Evolutionary conservation across 1,140 invertebrate genomes (phyloP).

Genomic region (Aphidius ervi): DNA sequence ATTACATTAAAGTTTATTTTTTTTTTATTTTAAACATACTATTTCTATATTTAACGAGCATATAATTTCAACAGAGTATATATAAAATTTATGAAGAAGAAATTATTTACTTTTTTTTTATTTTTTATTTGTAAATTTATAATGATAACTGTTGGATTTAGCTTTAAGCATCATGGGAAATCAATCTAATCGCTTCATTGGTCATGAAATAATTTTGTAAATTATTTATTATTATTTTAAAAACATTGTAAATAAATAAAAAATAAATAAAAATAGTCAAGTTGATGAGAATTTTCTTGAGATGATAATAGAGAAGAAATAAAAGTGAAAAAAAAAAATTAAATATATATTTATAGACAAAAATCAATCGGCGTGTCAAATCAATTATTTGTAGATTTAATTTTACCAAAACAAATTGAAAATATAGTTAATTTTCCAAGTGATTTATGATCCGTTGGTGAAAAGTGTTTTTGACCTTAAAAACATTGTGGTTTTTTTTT

Average conservation of each 20-base stretch:
- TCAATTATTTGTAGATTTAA: slow-evolving; percentile 26
- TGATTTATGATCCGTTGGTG: slow-evolving; percentile 37
- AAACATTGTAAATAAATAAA: neutral
- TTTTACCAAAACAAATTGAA: slow-evolving; percentile 36
- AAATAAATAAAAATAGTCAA: too few relatives aligned
- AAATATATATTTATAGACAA: neutral
- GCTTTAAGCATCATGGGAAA: too few relatives aligned
- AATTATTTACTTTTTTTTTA: too few relatives aligned
- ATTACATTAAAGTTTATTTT: too few relatives aligned
- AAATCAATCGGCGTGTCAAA: slow-evolving; percentile 1
- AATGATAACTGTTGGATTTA: neutral
- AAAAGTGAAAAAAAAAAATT: neutral
- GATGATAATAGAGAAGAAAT: too few relatives aligned
- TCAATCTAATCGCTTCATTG: too few relatives aligned
- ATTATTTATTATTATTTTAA: neutral
- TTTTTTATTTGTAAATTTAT: neutral
- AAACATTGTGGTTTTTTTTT: slow-evolving; percentile 16
- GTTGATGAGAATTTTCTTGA: neutral
- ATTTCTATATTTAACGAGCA: too few relatives aligned
- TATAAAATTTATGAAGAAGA: too few relatives aligned
- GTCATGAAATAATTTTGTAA: neutral
- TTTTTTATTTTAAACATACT: too few relatives aligned
- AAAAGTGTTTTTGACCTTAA: slow-evolving; percentile 29
- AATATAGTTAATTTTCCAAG: slow-evolving; percentile 37
- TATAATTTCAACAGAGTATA: too few relatives aligned